Conservation (phyloP, 2,113 vertebrate genomes). For the Gasterosteus nipponicus region DNA sequence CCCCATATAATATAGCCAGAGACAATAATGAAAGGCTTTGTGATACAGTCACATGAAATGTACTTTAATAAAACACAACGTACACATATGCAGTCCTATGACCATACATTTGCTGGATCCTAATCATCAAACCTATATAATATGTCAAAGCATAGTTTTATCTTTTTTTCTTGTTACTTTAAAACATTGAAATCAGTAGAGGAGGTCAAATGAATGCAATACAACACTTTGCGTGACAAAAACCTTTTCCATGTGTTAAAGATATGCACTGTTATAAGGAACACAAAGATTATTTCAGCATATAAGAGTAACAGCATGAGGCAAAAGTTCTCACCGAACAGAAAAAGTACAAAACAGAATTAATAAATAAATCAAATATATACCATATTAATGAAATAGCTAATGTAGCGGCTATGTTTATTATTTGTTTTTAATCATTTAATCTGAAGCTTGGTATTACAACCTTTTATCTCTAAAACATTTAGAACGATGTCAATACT, state of each 20-base stretch:
- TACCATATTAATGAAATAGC: slow-evolving; percentile 86
- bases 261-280: slow-evolving; percentile 81
- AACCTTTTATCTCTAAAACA: slow-evolving; percentile 82
- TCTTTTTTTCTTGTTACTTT: slow-evolving; percentile 58
- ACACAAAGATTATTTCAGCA: slow-evolving; percentile 80
- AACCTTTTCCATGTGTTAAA: slow-evolving; percentile 74
- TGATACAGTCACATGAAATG: slow-evolving; percentile 80
- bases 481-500: slow-evolving; percentile 83
- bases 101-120: slow-evolving; percentile 82
- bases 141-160: slow-evolving; percentile 74
- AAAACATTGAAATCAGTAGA: slow-evolving; percentile 80
- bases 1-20: slow-evolving; percentile 62
- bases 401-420: slow-evolving; percentile 84
- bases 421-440: slow-evolving; percentile 78
- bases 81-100: slow-evolving; percentile 85
- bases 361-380: slow-evolving; percentile 90
- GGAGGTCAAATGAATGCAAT: slow-evolving; percentile 76
- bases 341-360: slow-evolving; percentile 83
- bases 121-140: slow-evolving; percentile 81
- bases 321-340: slow-evolving; percentile 80
- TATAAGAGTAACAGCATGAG: slow-evolving; percentile 81
- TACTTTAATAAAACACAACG: slow-evolving; percentile 87
- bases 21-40: slow-evolving; percentile 69
- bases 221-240: slow-evolving; percentile 70
- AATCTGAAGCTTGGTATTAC: slow-evolving; percentile 83